Conservation (phyloP, 1,140 invertebrate species). For the Ceratina australensis region DNA sequence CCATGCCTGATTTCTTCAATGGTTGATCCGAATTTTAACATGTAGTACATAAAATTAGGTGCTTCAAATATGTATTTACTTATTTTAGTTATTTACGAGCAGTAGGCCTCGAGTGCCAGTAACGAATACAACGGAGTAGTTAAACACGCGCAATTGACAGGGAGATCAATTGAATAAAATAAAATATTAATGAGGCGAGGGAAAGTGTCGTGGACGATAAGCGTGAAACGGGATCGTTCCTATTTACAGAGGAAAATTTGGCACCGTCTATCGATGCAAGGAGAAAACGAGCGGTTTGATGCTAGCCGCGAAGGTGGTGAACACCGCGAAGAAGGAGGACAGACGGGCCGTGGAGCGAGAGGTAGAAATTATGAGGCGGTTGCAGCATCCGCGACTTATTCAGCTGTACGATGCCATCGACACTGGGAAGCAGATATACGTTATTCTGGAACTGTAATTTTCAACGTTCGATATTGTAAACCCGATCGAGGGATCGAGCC, state of each 20-base stretch:
- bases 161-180: too few relatives aligned
- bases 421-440: slow-evolving; percentile 94
- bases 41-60: too few relatives aligned
- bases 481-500: neutral
- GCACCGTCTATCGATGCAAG: slow-evolving; percentile 95
- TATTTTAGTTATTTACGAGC: too few relatives aligned
- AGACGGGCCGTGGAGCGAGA: slow-evolving; percentile 95
- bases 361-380: slow-evolving; percentile 96
- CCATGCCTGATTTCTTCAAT: too few relatives aligned
- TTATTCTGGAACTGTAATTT: slow-evolving; percentile 97
- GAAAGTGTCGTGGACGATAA: neutral
- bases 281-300: slow-evolving; percentile 90
- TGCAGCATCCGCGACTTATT: slow-evolving; percentile 96
- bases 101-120: too few relatives aligned
- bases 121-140: too few relatives aligned
- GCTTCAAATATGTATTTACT: too few relatives aligned
- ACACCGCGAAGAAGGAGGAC: slow-evolving; percentile 91
- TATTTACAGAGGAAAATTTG: slow-evolving; percentile 96
- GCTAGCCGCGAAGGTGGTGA: slow-evolving; percentile 96
- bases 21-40: too few relatives aligned
- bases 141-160: too few relatives aligned
- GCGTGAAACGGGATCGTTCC: slow-evolving; percentile 21
- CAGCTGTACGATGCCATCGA: slow-evolving; percentile 98
- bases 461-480: neutral
- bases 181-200: neutral